These are phyloP conservation scores for Cecropterus lyciades DNA, from an alignment of 1,140 invertebrate genomes.

Conservation along the genomic window DNA sequence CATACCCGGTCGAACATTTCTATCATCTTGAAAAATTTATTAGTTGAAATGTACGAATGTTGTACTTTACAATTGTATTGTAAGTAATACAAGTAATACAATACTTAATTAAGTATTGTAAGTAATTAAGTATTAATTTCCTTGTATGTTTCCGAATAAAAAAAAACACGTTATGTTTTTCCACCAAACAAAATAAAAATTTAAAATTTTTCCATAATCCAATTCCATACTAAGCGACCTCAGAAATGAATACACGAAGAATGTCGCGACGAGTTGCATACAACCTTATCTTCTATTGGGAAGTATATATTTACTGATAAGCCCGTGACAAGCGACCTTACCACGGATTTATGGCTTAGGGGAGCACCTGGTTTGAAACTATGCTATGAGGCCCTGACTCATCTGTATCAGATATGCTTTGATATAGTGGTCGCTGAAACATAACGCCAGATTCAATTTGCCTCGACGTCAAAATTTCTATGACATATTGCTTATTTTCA, in stretches of 20 bases:
- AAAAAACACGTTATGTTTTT: too few species aligned
- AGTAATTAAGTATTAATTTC: too few species aligned
- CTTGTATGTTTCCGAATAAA: too few species aligned
- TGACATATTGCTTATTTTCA: too few species aligned
- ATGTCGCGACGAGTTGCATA: constrained; percentile 57
- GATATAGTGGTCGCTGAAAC: neutral
- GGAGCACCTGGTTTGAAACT: constrained; percentile 24
- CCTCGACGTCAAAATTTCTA: neutral
- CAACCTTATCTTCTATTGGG: constrained; percentile 59
- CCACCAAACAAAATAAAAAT: too few species aligned
- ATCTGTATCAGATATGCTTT: constrained; percentile 3
- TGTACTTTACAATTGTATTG: too few species aligned
- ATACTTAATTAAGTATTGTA: too few species aligned
- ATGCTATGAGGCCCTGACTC: constrained; percentile 9
- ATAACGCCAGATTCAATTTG: neutral
- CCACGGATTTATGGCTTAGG: constrained; percentile 46
- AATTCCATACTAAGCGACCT: constrained; percentile 33
- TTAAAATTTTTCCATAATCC: too few species aligned
- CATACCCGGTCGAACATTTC: too few species aligned
- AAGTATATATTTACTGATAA: constrained; percentile 58
- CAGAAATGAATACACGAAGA: constrained; percentile 44
- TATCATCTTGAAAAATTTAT: too few species aligned
- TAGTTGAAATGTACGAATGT: too few species aligned
- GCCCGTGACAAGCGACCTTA: constrained; percentile 47
- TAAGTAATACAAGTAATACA: too few species aligned